Percentiles rank a stretch among this genome's conserved stretches.
These are phyloP conservation scores for Camponotus vicinus DNA, from an alignment of 1,140 invertebrate genomes.

Conservation along the genomic window DNA sequence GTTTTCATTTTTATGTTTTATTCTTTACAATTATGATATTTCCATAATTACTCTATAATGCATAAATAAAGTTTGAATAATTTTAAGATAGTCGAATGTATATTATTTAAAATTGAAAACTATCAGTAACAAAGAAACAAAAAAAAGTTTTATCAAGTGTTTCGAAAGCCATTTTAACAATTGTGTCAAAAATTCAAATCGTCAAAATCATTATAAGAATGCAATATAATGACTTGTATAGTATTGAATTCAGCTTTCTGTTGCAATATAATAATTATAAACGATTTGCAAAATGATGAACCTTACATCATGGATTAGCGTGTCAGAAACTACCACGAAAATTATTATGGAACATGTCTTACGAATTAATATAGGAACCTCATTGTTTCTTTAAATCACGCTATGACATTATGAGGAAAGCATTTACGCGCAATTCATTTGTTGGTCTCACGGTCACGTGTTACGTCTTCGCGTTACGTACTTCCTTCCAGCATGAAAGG, in stretches of 20 bases:
- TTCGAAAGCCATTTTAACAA: not conserved
- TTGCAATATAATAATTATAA: constrained; percentile 5
- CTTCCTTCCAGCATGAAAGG: constrained; percentile 66
- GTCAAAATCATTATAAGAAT: not conserved
- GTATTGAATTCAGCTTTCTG: not conserved
- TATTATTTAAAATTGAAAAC: not conserved
- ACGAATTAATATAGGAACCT: constrained; percentile 30
- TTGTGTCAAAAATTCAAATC: not conserved
- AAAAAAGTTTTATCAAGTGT: not conserved
- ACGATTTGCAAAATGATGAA: constrained; percentile 3
- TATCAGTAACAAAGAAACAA: not conserved
- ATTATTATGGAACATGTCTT: constrained; percentile 31
- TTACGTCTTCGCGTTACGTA: constrained; percentile 74
- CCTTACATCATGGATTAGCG: not conserved
- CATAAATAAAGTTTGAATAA: constrained; percentile 7
- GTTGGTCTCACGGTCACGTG: constrained; percentile 74
- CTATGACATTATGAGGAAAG: constrained; percentile 25
- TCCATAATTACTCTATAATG: not conserved
- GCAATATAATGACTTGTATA: not conserved
- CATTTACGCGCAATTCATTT: constrained; percentile 74
- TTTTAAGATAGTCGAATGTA: not conserved
- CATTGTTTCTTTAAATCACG: constrained; percentile 66
- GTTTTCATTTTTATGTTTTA: not conserved
- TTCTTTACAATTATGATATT: not conserved
- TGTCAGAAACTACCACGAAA: constrained; percentile 7